Base-by-base conservation (phyloP, 2,797 vertebrate species). In the Scomberomorus guttatus region DNA sequence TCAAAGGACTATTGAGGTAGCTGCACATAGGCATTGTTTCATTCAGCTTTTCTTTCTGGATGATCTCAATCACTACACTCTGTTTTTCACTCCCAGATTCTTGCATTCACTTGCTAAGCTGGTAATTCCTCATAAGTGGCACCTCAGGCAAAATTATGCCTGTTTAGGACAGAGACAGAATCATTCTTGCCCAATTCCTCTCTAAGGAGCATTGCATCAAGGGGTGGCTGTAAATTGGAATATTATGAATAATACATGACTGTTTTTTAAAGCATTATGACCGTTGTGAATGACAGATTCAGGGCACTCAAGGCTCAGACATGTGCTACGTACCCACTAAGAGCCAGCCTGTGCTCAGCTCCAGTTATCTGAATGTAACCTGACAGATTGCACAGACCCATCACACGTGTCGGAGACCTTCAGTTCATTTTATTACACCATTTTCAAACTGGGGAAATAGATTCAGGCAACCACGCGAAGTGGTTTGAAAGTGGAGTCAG, bases 281-380 rank as follows among this genome's bases (percentile, higher is more conserved):
- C 71, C 68, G 24, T 72, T 61, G 24, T 87, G 88, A 90, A 48
- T 90, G 89, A 86, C 86, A 87, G 82, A 90, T 93, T 90, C 46
- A 75, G 85, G 84, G n/a, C 80, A 55, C 78, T 76, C 24, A 17
- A 51, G 54, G 52, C 66, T 66, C 60, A 73, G 76, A 79, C 66
- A 48, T n/a, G 46, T 54, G 60, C 68, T 66, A 5, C 46, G 17
- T 80, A 24, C 70, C 68, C 64, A 37, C 77, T 51, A 44, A 76
- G 63, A 70, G 57, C 67, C 77, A 75, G 72, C 80, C 58, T 75
- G 44, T 72, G 72, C 85, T 85, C 78, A 59, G 18, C 71, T 82
- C 72, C 81, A 88, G 86, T 93, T 89, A 86, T 86, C 74, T 86
- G 69, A 46, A 34, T 79, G 80, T 69, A 79, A 83, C 80, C 77